phyloP scores from a whole-genome alignment of 2,888 invertebrate species.

The Drosophila seclusa region DNA sequence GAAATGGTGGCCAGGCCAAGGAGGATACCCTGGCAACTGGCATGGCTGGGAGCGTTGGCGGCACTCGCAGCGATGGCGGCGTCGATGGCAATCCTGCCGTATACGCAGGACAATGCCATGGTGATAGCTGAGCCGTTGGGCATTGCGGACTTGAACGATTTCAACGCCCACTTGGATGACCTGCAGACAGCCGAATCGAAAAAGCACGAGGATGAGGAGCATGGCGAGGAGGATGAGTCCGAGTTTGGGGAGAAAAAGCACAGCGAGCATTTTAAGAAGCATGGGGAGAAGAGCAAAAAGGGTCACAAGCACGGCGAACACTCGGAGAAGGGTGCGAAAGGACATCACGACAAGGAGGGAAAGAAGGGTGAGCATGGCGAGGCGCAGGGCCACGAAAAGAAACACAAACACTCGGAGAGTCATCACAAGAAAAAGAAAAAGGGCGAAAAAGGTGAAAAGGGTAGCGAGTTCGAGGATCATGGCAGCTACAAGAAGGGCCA shows the following conservation, averaged over 20 bases:
- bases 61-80: slow-evolving; percentile 10
- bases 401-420: slow-evolving; percentile 85
- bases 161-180: slow-evolving; percentile 71
- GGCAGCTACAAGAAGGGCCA: slow-evolving; percentile 94
- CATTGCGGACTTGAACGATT: slow-evolving; percentile 52
- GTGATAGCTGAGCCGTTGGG: slow-evolving; percentile 55
- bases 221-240: slow-evolving; percentile 84
- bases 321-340: slow-evolving; percentile 88
- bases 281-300: slow-evolving; percentile 90
- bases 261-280: slow-evolving; percentile 88
- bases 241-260: slow-evolving; percentile 90
- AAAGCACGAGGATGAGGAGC: slow-evolving; percentile 71
- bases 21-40: slow-evolving; percentile 62
- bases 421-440: slow-evolving; percentile 86
- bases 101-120: slow-evolving; percentile 57
- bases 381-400: slow-evolving; percentile 85
- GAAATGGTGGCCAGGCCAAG: slow-evolving; percentile 40
- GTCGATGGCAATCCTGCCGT: slow-evolving; percentile 54
- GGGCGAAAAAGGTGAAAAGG: slow-evolving; percentile 86
- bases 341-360: slow-evolving; percentile 89
- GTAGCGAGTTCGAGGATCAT: slow-evolving; percentile 85
- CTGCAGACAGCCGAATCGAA: slow-evolving; percentile 82
- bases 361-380: slow-evolving; percentile 86
- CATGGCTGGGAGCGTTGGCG: slow-evolving; percentile 58
- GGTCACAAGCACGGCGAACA: slow-evolving; percentile 90